Percentiles rank a stretch among this genome's conserved stretches.
Conservation (phyloP, 1,140 invertebrate species). For the Coelopa frigida region DNA sequence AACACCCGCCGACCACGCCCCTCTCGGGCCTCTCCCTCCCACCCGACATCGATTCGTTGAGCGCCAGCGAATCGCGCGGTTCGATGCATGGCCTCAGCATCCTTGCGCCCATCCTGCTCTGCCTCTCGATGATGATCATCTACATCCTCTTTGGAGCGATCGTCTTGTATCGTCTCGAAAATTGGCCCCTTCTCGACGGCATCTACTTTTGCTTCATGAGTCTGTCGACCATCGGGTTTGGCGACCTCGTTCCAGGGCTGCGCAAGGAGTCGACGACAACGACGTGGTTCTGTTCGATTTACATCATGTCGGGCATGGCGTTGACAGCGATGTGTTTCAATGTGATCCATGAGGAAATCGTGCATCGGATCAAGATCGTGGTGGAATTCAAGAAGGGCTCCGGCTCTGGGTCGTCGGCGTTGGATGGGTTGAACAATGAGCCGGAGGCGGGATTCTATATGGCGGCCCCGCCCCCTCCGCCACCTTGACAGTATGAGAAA, state of each 20-base stretch:
- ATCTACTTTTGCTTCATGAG: slow-evolving; percentile 93
- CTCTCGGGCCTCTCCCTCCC: slow-evolving; percentile 7
- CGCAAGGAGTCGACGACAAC: slow-evolving; percentile 53
- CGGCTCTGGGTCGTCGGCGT: too few species aligned
- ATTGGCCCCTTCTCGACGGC: slow-evolving; percentile 83
- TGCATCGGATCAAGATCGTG: slow-evolving; percentile 65
- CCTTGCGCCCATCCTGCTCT: slow-evolving; percentile 67
- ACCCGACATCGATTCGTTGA: slow-evolving; percentile 58
- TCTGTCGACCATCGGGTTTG: slow-evolving; percentile 86
- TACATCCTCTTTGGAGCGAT: slow-evolving; percentile 85
- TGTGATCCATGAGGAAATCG: slow-evolving; percentile 89
- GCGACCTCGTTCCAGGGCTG: slow-evolving; percentile 78
- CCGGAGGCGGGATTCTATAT: slow-evolving; percentile 47
- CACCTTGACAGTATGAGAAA: slow-evolving; percentile 61
- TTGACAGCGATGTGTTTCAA: slow-evolving; percentile 98
- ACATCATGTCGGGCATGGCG: slow-evolving; percentile 91
- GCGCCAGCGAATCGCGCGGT: slow-evolving; percentile 64
- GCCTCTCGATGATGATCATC: slow-evolving; percentile 69
- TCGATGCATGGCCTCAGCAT: slow-evolving; percentile 68
- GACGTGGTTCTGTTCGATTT: slow-evolving; percentile 88
- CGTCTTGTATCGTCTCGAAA: slow-evolving; percentile 76
- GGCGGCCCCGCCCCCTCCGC: too few species aligned
- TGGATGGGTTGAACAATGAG: slow-evolving; percentile 11
- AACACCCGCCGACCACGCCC: slow-evolving; percentile 36
- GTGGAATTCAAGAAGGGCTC: slow-evolving; percentile 45